Base-by-base conservation (phyloP, 2,888 invertebrate species). In the Polietes domitor region DNA sequence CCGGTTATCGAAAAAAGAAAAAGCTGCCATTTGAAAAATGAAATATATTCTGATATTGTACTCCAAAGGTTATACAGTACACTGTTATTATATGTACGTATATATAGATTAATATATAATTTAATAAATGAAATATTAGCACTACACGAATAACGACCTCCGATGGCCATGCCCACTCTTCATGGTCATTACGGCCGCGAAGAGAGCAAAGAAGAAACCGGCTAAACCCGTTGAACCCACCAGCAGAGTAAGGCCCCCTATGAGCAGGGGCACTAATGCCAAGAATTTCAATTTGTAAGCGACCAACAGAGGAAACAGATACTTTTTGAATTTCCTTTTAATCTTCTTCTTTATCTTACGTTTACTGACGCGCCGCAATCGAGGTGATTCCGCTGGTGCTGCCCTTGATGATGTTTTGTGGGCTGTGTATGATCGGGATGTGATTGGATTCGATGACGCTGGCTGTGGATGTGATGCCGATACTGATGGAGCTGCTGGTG, bases 181-280 rank as follows among this genome's bases (percentile, higher is more conserved):
- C 84, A 96, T 92, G 77, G 96, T 96, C 94, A 97, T 95, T 4
- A 96, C 96, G 1, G 97, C 96, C 72, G 96, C 96, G 88, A 97
- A 97, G 15, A 97, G 92, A 0, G 97, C 96, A 90, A 97, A 97
- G 93, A 97, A 97, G 93, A 97, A 97, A 85, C 97, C 97, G 21
- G 96, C 97, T 80, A 97, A 91, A 19, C 96, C 96, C 0, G 97
- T 96, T 0, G 96, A 95, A 82, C 96, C 96, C 4, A 96, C 95
- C 70, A 97, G 91, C 9, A 97, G 92, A 0, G 96, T 92, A 24
- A 97, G 91, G 5, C 93, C 94, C 73, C 96, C 95, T 86, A 97
- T 93, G 90, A 97, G 91, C 0, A 96, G 93, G 0, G 97, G 97
- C 50, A 97, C 94, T 75, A 97, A 90, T 0, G 96, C 95, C 87